phyloP scores from a whole-genome alignment of 2,113 vertebrate species.

The Nothocercus julius region DNA sequence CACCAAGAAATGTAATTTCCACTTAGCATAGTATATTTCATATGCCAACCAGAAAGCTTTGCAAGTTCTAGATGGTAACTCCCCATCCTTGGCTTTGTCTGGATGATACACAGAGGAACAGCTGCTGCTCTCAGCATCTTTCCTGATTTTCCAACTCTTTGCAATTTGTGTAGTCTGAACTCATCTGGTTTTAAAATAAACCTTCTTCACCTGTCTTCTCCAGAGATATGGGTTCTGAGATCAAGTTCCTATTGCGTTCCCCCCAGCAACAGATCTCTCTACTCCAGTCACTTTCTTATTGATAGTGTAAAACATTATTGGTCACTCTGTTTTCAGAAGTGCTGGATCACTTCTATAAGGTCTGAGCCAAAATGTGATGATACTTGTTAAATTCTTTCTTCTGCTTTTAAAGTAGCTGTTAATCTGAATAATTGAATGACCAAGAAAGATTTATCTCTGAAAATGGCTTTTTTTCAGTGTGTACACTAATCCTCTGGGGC shows the following conservation, averaged over 20 bases:
- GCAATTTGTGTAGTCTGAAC: background rate
- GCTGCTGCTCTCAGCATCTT: background rate
- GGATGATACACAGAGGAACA: background rate
- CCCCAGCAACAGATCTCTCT: background rate
- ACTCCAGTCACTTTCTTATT: background rate
- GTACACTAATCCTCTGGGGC: background rate
- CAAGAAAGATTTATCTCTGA: background rate
- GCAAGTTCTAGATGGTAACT: background rate
- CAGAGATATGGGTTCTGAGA: background rate
- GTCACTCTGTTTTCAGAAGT: background rate
- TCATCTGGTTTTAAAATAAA: background rate
- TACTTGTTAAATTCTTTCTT: background rate
- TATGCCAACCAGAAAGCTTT: background rate
- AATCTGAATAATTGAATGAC: background rate
- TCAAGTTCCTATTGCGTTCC: fast-evolving
- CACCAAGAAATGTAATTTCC: background rate
- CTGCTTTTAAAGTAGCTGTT: background rate
- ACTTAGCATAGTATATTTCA: background rate
- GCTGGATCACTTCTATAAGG: background rate
- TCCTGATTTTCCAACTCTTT: background rate
- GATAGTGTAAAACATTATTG: background rate
- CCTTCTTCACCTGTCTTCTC: background rate
- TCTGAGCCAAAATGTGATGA: background rate
- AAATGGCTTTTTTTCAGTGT: background rate
- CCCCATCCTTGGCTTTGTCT: background rate